Conservation (phyloP, 23 tunicate species). For the Clavelina lepadiformis region DNA sequence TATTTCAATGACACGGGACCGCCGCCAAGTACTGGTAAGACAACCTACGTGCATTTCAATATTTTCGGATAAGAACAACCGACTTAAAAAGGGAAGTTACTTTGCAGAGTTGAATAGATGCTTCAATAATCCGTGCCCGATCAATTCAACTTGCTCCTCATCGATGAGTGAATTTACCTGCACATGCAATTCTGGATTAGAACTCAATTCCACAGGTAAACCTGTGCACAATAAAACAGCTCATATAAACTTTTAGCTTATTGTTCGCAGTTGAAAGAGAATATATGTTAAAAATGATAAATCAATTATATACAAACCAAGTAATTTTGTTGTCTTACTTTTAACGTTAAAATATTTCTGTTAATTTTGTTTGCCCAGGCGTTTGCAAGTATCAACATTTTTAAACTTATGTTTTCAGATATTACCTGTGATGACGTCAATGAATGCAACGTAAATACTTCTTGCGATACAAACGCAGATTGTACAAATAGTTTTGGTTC, state of each 20-base stretch:
- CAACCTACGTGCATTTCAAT: too few species aligned
- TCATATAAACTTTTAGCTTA: too few species aligned
- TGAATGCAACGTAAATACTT: slow-evolving; percentile 10
- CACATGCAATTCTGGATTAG: slow-evolving; percentile 16
- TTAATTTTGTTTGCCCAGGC: neutral
- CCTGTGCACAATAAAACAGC: too few species aligned
- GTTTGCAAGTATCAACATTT: neutral
- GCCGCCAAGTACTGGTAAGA: too few species aligned
- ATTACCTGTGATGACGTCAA: neutral
- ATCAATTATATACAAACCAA: too few species aligned
- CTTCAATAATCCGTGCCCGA: slow-evolving; percentile 23
- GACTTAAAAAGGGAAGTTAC: too few species aligned
- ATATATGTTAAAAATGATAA: too few species aligned
- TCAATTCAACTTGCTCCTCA: slow-evolving; percentile 6
- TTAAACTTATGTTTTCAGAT: neutral
- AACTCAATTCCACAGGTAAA: too few species aligned
- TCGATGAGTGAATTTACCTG: neutral
- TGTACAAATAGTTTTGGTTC: slow-evolving; percentile 25
- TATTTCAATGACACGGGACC: too few species aligned
- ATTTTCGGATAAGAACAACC: too few species aligned
- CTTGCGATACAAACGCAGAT: slow-evolving; percentile 20
- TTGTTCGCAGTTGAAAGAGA: too few species aligned
- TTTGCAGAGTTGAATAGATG: slow-evolving; percentile 34
- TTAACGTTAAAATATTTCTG: neutral
- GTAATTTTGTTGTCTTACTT: neutral